Base-by-base conservation (phyloP, 2,113 vertebrate species). In the Athene noctua region DNA sequence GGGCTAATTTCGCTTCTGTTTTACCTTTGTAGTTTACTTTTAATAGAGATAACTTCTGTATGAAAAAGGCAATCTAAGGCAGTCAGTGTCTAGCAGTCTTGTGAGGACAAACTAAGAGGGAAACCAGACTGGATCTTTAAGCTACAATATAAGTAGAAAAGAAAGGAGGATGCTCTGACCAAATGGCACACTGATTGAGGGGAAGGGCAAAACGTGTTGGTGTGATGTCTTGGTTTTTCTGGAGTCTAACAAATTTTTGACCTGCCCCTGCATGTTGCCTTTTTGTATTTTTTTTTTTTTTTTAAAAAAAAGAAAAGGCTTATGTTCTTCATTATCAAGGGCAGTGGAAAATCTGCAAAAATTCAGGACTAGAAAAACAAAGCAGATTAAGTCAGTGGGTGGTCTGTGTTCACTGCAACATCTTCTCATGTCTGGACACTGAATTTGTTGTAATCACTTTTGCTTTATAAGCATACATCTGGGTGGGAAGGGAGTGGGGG, bases 301-400 rank as follows among this genome's bases (percentile, higher is more conserved):
- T 44, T 46, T 15, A 47, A 38, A 59, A 61, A 14, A 32, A 47
- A 42, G 63, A 54, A 32, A n/a, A 25, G 51, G 80, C 47, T 66
- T 86, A 78, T 90, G 89, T 88, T 94, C 47, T 86, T 78, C 71
- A 94, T 96, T 97, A 78, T 63, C n/a, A 74, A 91, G 59, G 58
- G 49, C 63, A 90, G 32, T 61, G 75, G 88, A 96, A 96, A 95
- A 84, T 72, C 57, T 72, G 63, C 36, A 89, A 88, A 89, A 77
- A 77, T 22, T 70, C 0, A 0, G 29, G 42, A 62, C 54, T 67
- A 55, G 55, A 36, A 70, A 89, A 85, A 46, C 66, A 92, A 75
- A 96, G 30, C 70, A 66, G 42, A 70, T 85, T 20, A 91, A 97
- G 73, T 68, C 62, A 63, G 83, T 96, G 94, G 94, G 93, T 96